Percentiles rank a stretch among this genome's conserved stretches.
Evolutionary conservation across 2,888 invertebrate species (phyloP).

Genomic region (Diaprepes abbreviatus): DNA sequence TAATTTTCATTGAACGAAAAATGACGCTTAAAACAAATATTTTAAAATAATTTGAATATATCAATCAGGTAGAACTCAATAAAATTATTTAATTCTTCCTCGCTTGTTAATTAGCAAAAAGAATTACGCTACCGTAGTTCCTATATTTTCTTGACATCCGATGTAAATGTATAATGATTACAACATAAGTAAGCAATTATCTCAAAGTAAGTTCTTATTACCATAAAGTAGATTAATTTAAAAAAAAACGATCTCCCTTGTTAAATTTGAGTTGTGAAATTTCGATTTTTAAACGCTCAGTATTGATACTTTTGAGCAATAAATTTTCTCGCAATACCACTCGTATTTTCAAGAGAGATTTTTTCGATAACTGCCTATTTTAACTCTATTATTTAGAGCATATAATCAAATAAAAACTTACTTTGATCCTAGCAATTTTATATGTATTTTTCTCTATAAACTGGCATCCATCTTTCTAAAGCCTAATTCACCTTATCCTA

Average conservation of each 20-base stretch:
- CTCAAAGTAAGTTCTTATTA: conserved; percentile 10
- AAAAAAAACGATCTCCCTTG: neutral
- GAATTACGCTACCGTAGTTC: neutral
- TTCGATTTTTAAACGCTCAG: neutral
- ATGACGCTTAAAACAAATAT: too few species aligned
- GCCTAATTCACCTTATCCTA: neutral
- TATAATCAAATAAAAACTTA: conserved; percentile 2
- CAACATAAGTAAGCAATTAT: neutral
- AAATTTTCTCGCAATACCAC: neutral
- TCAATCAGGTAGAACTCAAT: too few species aligned
- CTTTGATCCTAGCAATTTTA: conserved; percentile 4
- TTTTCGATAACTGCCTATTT: conserved; percentile 1
- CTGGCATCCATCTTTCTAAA: conserved; percentile 19
- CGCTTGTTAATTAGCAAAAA: neutral
- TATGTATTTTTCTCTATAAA: conserved; percentile 24
- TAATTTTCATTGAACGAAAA: too few species aligned
- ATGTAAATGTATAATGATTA: neutral
- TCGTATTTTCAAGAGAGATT: neutral
- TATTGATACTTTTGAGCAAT: neutral
- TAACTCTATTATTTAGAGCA: neutral
- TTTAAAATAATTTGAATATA: too few species aligned
- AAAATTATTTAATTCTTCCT: neutral
- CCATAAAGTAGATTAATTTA: neutral
- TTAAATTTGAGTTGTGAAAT: too few species aligned
- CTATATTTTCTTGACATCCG: neutral